Evolutionary conservation across 2,797 vertebrate genomes (phyloP).

Genomic region (Podargus strigoides): DNA sequence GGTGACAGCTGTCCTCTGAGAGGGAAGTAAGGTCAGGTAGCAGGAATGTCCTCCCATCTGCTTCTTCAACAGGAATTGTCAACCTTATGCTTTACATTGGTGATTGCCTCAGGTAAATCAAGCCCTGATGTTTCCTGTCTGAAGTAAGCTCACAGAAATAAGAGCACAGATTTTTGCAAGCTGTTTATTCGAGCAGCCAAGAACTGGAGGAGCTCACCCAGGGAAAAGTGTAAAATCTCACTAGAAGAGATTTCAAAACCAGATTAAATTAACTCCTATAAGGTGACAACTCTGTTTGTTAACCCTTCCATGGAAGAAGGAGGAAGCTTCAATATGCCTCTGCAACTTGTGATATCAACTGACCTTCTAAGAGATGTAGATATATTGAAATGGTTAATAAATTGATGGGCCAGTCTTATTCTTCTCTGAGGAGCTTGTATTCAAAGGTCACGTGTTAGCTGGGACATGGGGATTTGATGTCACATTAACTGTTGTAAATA

Average conservation of each 20-base stretch:
- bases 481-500: not conserved
- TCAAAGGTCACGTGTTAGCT: not conserved
- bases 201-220: not conserved
- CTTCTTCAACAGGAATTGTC: not conserved
- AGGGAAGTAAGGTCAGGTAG: not conserved
- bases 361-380: not conserved
- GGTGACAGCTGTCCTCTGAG: conserved; percentile 18
- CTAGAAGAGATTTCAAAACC: not conserved
- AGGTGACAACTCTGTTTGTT: not conserved
- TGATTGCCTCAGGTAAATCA: not conserved
- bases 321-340: not conserved
- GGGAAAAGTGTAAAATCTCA: not conserved
- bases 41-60: conserved; percentile 9
- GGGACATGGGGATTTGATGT: not conserved
- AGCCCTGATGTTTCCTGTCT: not conserved
- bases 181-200: not conserved
- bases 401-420: not conserved
- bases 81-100: not conserved
- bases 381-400: not conserved
- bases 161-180: not conserved
- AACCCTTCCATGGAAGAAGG: not conserved
- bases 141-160: not conserved
- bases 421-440: not conserved
- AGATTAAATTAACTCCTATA: not conserved
- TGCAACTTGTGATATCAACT: not conserved